Evolutionary conservation across 1,140 invertebrate genomes (phyloP).

Genomic region (Teleogryllus occipitalis): DNA sequence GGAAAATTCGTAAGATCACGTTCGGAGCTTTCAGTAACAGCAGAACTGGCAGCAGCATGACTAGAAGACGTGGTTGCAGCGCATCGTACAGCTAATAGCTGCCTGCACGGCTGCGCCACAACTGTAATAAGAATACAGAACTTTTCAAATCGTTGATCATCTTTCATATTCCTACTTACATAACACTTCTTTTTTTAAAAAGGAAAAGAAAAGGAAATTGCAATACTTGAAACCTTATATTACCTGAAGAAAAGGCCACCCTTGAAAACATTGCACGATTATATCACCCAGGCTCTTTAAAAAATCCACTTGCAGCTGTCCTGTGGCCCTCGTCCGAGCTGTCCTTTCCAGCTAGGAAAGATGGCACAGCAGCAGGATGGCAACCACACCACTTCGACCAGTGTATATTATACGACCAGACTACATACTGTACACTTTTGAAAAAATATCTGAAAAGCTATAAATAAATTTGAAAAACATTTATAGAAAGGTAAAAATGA

Average conservation of each 20-base stretch:
- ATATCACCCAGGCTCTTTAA: neutral
- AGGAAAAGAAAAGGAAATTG: too few relatives aligned
- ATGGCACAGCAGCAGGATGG: neutral
- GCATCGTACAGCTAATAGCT: neutral
- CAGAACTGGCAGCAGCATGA: neutral
- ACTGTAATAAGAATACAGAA: neutral
- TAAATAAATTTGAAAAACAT: too few relatives aligned
- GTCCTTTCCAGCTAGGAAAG: neutral
- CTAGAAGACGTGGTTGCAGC: neutral
- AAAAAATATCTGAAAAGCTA: too few relatives aligned
- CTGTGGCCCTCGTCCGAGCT: too few relatives aligned
- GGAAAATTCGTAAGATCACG: slow-evolving; percentile 59
- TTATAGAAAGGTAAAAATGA: too few relatives aligned
- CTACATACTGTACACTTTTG: too few relatives aligned
- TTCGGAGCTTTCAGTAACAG: slow-evolving; percentile 29
- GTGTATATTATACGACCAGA: too few relatives aligned
- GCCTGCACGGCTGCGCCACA: neutral
- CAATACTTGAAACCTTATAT: neutral
- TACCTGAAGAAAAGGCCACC: neutral
- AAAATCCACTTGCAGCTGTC: too few relatives aligned
- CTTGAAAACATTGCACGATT: neutral
- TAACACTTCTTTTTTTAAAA: too few relatives aligned
- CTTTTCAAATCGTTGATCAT: neutral
- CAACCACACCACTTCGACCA: neutral
- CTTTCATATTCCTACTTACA: too few relatives aligned